Conservation (phyloP, 2,797 vertebrate genomes). For the Phrynocephalus vlangalii region DNA sequence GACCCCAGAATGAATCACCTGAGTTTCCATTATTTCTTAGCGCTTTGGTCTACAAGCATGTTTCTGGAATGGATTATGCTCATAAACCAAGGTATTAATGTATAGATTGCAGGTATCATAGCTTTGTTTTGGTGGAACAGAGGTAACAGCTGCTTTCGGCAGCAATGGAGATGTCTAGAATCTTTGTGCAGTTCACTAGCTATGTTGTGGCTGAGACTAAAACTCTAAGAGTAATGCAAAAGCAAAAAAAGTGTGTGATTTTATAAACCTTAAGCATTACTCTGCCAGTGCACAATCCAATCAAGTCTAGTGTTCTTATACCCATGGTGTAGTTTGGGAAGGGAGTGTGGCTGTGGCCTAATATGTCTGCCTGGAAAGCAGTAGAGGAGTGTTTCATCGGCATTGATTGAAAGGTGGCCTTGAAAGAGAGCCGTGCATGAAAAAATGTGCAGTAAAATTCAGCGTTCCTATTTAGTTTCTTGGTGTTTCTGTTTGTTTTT, state of each 20-base stretch:
- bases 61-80: too few species aligned
- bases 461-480: neutral
- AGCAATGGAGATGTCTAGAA: neutral
- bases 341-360: neutral
- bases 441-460: neutral
- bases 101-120: too few species aligned
- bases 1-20: too few species aligned
- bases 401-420: neutral
- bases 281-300: neutral
- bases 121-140: too few species aligned
- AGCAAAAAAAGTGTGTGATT: neutral
- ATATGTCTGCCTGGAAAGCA: neutral
- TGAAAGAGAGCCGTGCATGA: neutral
- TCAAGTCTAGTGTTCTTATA: neutral
- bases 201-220: neutral
- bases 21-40: too few species aligned
- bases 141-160: too few species aligned
- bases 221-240: neutral
- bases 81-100: too few species aligned
- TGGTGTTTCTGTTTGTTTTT: neutral
- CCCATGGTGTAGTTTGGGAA: neutral
- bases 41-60: too few species aligned
- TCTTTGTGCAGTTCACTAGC: neutral
- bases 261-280: neutral
- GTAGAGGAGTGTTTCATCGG: neutral